A percentile compares a stretch with the other conserved stretches of the same genome.
Evolutionary conservation across 2,113 vertebrate genomes (phyloP).

Genomic region (Himantopus leucocephalus): DNA sequence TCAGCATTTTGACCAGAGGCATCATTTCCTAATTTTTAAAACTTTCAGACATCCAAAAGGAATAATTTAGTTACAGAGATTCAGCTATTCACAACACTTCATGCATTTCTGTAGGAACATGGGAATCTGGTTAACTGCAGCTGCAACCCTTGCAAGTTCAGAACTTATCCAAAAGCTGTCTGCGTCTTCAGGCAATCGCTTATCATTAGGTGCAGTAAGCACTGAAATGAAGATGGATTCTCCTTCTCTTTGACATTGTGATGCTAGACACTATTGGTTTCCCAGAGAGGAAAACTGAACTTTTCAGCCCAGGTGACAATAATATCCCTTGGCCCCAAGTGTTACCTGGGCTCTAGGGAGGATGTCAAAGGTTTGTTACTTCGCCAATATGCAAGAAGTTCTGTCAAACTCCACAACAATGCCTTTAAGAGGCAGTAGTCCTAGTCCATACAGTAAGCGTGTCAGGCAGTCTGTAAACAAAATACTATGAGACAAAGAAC

Average conservation of each 20-base stretch:
- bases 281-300: neutral
- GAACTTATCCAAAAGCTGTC: neutral
- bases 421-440: neutral
- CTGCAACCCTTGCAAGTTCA: neutral
- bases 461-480: neutral
- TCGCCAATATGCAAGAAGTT: neutral
- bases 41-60: neutral
- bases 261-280: neutral
- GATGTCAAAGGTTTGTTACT: neutral
- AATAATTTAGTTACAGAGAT: neutral
- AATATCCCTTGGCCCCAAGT: neutral
- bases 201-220: neutral
- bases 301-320: neutral
- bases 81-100: neutral
- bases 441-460: rapidly evolving
- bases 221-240: neutral
- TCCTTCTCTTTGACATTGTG: neutral
- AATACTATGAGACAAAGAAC: neutral
- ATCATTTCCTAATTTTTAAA: neutral
- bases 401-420: neutral
- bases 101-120: neutral
- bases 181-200: neutral
- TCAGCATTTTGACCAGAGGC: neutral
- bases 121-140: neutral
- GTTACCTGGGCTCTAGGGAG: neutral